These are phyloP conservation scores for Eupleurogrammus muticus DNA, from an alignment of 2,797 vertebrate genomes.

Conservation along the genomic window DNA sequence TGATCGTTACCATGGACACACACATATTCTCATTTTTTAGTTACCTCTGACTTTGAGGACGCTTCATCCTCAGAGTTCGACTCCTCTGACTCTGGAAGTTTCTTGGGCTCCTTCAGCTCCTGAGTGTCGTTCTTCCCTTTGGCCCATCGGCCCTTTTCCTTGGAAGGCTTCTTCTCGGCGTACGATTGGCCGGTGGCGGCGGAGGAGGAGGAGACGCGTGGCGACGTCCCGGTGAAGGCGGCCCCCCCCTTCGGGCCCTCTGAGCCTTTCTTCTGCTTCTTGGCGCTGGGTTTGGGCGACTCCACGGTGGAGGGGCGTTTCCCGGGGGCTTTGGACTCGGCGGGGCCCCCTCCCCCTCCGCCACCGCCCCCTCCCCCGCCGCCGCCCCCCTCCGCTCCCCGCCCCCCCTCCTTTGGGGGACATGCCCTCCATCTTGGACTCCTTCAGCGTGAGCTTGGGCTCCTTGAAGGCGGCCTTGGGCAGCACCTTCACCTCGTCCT, in stretches of 20 bases:
- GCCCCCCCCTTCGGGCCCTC: conserved; percentile 86
- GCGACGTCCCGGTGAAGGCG: conserved; percentile 86
- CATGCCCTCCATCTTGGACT: conserved; percentile 93
- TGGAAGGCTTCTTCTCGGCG: conserved; percentile 90
- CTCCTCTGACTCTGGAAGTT: conserved; percentile 91
- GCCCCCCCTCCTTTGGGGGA: conserved; percentile 93
- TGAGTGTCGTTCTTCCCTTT: conserved; percentile 89
- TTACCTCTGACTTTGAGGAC: conserved; percentile 96
- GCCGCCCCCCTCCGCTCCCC: conserved; percentile 76
- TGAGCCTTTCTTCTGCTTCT: conserved; percentile 96
- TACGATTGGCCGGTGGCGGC: conserved; percentile 71
- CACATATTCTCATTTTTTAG: too few species aligned
- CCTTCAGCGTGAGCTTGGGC: conserved; percentile 96
- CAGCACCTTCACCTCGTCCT: conserved; percentile 91
- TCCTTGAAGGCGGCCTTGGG: conserved; percentile 98
- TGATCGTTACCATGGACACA: too few species aligned
- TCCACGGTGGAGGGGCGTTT: conserved; percentile 92
- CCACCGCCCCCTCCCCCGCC: conserved; percentile 76
- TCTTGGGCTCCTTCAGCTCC: conserved; percentile 91
- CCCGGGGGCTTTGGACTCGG: conserved; percentile 89
- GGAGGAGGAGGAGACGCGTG: conserved; percentile 85
- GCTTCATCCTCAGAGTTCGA: conserved; percentile 97
- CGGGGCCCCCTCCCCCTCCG: conserved; percentile 63
- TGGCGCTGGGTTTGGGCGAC: conserved; percentile 94
- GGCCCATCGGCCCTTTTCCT: conserved; percentile 91